A percentile compares a stretch with the other conserved stretches of the same genome.
Evolutionary conservation across 1,140 invertebrate species (phyloP).

Genomic region (Drosophila pandora): DNA sequence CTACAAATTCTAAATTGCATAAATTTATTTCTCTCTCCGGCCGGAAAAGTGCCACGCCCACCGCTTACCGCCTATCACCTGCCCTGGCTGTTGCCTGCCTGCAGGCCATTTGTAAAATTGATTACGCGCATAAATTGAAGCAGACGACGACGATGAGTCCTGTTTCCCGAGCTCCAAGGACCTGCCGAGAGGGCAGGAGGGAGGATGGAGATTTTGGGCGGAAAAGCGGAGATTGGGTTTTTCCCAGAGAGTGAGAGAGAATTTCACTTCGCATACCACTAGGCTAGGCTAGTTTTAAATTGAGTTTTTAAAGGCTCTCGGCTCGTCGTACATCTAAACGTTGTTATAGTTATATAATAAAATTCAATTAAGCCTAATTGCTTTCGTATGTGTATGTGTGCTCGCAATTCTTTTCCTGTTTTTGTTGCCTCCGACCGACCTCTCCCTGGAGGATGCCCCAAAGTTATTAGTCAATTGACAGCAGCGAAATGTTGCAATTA

Average conservation of each 20-base stretch:
- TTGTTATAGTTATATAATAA: slow-evolving; percentile 48
- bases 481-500: slow-evolving; percentile 70
- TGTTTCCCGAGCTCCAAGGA: neutral
- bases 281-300: slow-evolving; percentile 44
- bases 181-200: neutral
- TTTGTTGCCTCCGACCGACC: too few species aligned
- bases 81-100: too few species aligned
- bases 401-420: slow-evolving; percentile 4
- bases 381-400: slow-evolving; percentile 20
- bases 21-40: slow-evolving; percentile 64
- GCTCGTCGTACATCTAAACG: neutral
- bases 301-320: slow-evolving; percentile 44
- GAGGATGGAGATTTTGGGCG: neutral
- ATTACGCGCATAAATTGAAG: slow-evolving; percentile 82
- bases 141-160: slow-evolving; percentile 51
- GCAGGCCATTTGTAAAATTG: slow-evolving; percentile 81
- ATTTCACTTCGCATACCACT: too few species aligned
- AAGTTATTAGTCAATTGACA: slow-evolving; percentile 77
- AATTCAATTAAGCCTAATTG: slow-evolving; percentile 75
- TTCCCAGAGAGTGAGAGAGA: too few species aligned
- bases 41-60: slow-evolving; percentile 63
- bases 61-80: slow-evolving; percentile 52
- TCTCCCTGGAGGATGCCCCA: slow-evolving; percentile 9
- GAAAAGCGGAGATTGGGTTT: slow-evolving; percentile 25
- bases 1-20: slow-evolving; percentile 78